Conservation (phyloP, 2,888 invertebrate species). For the Scaptomyza polygonia region DNA sequence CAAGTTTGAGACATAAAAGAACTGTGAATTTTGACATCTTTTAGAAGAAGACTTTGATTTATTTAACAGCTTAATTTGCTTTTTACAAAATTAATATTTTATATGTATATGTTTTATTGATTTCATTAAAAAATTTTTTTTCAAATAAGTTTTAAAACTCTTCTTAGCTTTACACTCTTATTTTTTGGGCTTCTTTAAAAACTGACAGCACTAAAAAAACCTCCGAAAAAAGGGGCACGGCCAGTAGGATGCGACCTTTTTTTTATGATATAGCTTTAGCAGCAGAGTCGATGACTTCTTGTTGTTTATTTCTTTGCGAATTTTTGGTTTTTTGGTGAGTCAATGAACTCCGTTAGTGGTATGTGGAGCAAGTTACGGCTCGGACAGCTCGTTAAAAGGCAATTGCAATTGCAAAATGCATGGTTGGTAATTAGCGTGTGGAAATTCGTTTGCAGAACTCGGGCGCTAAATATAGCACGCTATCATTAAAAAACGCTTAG, state of each 20-base stretch:
- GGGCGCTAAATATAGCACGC: constrained; percentile 73
- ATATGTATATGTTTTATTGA: too few species aligned
- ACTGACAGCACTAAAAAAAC: constrained; percentile 1
- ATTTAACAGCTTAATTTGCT: too few species aligned
- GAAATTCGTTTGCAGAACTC: constrained; percentile 57
- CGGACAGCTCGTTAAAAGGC: constrained; percentile 47
- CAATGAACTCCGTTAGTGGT: constrained; percentile 55
- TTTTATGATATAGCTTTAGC: constrained; percentile 15
- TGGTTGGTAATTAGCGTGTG: constrained; percentile 62
- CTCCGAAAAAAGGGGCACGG: not conserved
- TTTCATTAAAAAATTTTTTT: too few species aligned
- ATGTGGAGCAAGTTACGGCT: constrained; percentile 56
- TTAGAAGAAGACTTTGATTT: too few species aligned
- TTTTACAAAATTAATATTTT: too few species aligned
- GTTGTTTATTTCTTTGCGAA: constrained; percentile 5
- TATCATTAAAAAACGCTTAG: constrained; percentile 76
- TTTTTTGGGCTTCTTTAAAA: not conserved
- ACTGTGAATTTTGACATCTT: too few species aligned
- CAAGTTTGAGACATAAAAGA: too few species aligned
- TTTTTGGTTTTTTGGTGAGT: constrained; percentile 45
- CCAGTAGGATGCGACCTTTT: constrained; percentile 12
- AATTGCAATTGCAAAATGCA: constrained; percentile 69
- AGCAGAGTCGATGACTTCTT: constrained; percentile 58
- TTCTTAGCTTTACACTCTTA: too few species aligned
- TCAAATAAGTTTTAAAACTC: too few species aligned